Evolutionary conservation across 2,888 invertebrate genomes (phyloP), one percentile per base, ranked within the genome.

Genomic region (Amblyteles armatorius): DNA sequence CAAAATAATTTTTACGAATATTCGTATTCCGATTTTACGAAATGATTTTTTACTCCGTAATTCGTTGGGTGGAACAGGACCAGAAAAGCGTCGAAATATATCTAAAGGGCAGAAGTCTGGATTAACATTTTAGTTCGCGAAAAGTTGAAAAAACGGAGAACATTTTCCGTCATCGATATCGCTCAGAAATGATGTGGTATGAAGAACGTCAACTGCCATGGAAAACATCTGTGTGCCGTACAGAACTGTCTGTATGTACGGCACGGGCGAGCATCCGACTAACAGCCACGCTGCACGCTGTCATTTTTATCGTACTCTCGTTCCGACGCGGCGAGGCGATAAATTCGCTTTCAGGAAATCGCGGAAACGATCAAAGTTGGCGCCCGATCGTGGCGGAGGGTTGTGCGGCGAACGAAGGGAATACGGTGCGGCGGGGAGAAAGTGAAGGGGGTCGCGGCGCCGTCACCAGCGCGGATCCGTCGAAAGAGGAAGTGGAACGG

Each of bases 301-400:
- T 72, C 72, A 77, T 72, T 80, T 83, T 77, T 67, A 80, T 80
- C 79, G 79, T 33, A 36, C 26, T 55, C 40, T 68, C 68, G 67
- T 73, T 77, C 67, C 67, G 72, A 72, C 72, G 77, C 83, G 68
- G 72, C 80, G 60, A 68, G 36, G 67, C 80, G 77, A 84, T 77
- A 80, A 84, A 84, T 84, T 84, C 68, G 44, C 80, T 68, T 80
- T 80, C 55, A 57, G 68, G 40, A 84, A 84, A 84, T 84, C 84
- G 77, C 36, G 72, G 26, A 84, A 77, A 77, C 80, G 84, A 84
- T 80, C 72, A 80, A 84, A 80, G 80, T 84, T 80, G 72, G 72
- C 77, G 77, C 57, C 72, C 72, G 55, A 77, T 80, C 77, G 80
- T 55, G 68, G 74, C 40, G 65, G 52, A 52, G 44, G 60, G 55